phyloP scores from a whole-genome alignment of 1,140 invertebrate genomes.

The Zeugodacus cucurbitae region DNA sequence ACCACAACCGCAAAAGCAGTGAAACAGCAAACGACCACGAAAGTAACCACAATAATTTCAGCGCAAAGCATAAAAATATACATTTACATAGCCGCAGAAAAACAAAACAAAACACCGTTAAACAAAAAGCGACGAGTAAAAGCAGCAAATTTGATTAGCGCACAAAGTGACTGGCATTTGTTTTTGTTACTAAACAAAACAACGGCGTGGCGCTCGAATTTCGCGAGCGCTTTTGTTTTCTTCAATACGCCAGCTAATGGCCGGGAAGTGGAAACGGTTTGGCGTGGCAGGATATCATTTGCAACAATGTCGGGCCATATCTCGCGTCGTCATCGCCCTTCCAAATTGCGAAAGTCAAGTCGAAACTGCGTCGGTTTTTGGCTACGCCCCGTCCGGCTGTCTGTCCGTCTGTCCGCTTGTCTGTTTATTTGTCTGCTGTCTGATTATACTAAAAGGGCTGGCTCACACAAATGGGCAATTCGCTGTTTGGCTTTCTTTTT shows the following conservation, averaged over 20 bases:
- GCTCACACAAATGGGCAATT: background rate
- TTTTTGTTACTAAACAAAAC: too few relatives aligned
- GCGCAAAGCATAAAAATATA: background rate
- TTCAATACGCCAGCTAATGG: background rate
- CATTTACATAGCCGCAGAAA: background rate
- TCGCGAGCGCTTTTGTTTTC: background rate
- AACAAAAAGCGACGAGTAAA: background rate
- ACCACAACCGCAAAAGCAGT: too few relatives aligned
- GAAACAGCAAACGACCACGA: background rate
- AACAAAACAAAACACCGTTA: background rate
- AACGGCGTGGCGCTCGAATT: background rate
- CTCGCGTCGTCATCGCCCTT: background rate
- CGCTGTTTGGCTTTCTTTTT: background rate
- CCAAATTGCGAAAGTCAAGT: background rate
- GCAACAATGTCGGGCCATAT: background rate
- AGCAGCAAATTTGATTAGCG: background rate
- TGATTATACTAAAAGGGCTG: background rate
- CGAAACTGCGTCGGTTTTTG: background rate
- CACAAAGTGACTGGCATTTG: too few relatives aligned
- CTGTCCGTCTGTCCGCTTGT: background rate
- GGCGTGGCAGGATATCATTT: constrained; percentile 25
- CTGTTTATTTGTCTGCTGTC: background rate
- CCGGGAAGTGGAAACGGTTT: background rate
- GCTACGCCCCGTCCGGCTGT: background rate
- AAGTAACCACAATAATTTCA: background rate